Base-by-base conservation (phyloP, 2,797 vertebrate species). In the Apogon hyalosoma region DNA sequence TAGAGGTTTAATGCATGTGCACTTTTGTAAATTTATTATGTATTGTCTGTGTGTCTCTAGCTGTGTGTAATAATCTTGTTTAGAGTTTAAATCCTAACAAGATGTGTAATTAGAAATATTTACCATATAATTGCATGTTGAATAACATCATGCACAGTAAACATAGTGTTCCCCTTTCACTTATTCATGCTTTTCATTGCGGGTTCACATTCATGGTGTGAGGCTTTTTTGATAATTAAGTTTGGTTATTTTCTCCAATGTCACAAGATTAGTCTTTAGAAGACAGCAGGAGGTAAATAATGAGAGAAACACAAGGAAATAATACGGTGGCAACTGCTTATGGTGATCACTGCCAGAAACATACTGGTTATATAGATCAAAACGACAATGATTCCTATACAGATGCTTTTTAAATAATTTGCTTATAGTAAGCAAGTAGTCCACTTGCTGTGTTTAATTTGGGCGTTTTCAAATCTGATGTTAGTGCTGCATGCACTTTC, bases 71-170 rank as follows among this genome's bases (percentile, higher is more conserved):
- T 8, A 24, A 10, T 51, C 5, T 7, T 14, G 7, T 8, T 33
- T 8, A 33, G 7, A 33, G 31, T 33, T 33, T 33, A 8, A 8
- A 33, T 33, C 31, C 31, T 33, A 33, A 33, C 41, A 16, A 21
- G 16, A 54, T 63, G 14, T 58, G 31, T 42, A 10, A 16, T 33
- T 60, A 47, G 60, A 18, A 31, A 61, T 47, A 33, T 46, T 2
- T 46, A 40, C 4, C 13, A 1, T 38, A 46, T 42, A 39, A 43
- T 28, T 43, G 14, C 39, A 48, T 19, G n/a, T 33, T 33, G 31
- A 33, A 33, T 33, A 33, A 33, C 31, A 33, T 33, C 31, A 33
- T 33, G 31, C 31, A 6, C 47, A 28, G 8, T 0, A 7, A 15
- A 36, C 3, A 18, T 13, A n/a, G 11, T 2, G 7, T 38, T 61